These are phyloP conservation scores for Bubalus kerabau DNA, from an alignment of 2,113 vertebrate species.

Conservation along the genomic window DNA sequence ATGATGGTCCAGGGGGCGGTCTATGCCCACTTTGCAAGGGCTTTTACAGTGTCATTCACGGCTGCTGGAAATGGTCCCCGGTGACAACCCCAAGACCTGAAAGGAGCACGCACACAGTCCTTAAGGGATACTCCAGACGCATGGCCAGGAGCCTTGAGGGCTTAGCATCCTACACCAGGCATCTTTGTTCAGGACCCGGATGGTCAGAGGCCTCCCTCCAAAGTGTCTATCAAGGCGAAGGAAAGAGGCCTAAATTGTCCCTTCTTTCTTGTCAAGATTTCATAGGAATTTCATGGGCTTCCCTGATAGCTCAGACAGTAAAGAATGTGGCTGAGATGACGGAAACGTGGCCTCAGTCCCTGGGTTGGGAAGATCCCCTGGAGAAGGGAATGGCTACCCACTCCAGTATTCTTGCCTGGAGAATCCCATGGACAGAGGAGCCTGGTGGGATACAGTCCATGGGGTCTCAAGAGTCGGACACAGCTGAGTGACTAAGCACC, in stretches of 20 bases:
- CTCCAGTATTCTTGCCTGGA: background rate
- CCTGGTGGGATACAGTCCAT: background rate
- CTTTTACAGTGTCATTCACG: background rate
- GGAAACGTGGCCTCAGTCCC: background rate
- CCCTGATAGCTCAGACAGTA: background rate
- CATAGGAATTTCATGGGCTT: background rate
- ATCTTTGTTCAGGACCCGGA: background rate
- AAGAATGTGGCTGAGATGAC: background rate
- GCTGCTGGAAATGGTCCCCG: background rate
- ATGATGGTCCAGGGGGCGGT: rapidly evolving
- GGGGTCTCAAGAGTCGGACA: background rate
- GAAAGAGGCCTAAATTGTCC: background rate
- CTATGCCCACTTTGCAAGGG: background rate
- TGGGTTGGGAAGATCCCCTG: rapidly evolving
- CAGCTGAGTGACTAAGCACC: background rate
- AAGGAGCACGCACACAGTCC: background rate
- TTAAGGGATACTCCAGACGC: background rate
- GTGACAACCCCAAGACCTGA: background rate
- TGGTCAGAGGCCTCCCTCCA: background rate
- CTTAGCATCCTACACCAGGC: background rate
- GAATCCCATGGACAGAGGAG: background rate
- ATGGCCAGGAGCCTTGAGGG: rapidly evolving
- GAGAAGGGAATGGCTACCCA: background rate
- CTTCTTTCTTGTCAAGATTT: background rate
- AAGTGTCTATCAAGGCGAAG: background rate